Conservation (phyloP, 2,888 invertebrate genomes). For the Willowsia nigromaculata region DNA sequence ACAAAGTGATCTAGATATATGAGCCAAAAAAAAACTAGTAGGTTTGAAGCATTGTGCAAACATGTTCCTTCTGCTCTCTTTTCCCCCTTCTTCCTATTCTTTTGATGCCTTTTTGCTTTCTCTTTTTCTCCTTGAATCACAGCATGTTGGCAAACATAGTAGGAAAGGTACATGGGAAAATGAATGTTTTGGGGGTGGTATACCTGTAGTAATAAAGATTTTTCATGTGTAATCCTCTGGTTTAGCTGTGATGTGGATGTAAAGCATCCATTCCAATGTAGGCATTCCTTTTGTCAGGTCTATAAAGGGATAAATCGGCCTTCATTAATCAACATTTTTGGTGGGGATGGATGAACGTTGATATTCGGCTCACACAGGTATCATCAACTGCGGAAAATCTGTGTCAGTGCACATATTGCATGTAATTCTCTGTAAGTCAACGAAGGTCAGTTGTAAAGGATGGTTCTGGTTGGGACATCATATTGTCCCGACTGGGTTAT, state of each 20-base stretch:
- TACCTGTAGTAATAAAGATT: not conserved
- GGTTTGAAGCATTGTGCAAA: constrained; percentile 2
- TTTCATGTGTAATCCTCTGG: not conserved
- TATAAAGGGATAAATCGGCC: not conserved
- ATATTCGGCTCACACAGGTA: not conserved
- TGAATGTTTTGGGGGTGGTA: not conserved
- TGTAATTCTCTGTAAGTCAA: too few relatives aligned
- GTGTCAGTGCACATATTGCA: too few relatives aligned
- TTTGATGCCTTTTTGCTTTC: not conserved
- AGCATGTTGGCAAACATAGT: constrained; percentile 45
- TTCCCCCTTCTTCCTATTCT: not conserved
- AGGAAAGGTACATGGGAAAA: not conserved
- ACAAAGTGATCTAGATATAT: not conserved
- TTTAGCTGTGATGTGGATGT: too few relatives aligned
- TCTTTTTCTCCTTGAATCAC: constrained; percentile 62
- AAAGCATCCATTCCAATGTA: too few relatives aligned
- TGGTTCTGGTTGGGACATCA: too few relatives aligned
- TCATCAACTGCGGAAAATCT: not conserved
- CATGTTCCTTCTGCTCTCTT: not conserved
- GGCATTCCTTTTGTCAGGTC: not conserved
- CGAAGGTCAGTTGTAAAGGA: too few relatives aligned
- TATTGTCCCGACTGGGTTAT: too few relatives aligned
- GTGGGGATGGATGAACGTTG: not conserved
- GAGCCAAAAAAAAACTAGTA: not conserved
- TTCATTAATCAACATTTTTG: constrained; percentile 62